A percentile compares a stretch with the other conserved stretches of the same genome.
phyloP scores from a whole-genome alignment of 2,113 vertebrate genomes.

The Diglossa brunneiventris region DNA sequence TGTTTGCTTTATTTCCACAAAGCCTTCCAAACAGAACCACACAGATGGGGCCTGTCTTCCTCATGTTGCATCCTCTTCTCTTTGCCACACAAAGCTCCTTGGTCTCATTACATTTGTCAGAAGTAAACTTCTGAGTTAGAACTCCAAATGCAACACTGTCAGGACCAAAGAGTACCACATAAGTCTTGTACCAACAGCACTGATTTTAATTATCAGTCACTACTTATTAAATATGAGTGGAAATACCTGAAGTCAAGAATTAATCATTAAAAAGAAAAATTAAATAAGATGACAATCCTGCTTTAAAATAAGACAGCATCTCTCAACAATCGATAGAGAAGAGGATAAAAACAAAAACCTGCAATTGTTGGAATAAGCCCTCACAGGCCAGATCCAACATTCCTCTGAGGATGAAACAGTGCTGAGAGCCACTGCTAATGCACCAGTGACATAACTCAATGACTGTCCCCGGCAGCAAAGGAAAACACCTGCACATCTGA shows the following conservation, averaged over 20 bases:
- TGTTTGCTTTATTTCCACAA: neutral
- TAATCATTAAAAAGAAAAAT: neutral
- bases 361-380: neutral
- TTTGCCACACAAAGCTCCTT: neutral
- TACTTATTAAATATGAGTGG: neutral
- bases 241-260: neutral
- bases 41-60: neutral
- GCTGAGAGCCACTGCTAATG: neutral
- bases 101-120: neutral
- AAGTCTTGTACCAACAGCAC: neutral
- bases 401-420: neutral
- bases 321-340: neutral
- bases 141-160: neutral
- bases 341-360: neutral
- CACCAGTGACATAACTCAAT: neutral
- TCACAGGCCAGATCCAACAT: neutral
- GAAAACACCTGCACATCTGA: neutral
- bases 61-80: neutral
- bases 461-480: neutral
- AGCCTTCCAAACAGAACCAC: neutral
- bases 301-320: neutral
- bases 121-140: neutral
- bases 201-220: neutral
- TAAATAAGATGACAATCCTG: neutral
- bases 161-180: neutral